Base-by-base conservation (phyloP, 2,888 invertebrate species). In the Eupithecia tripunctaria region DNA sequence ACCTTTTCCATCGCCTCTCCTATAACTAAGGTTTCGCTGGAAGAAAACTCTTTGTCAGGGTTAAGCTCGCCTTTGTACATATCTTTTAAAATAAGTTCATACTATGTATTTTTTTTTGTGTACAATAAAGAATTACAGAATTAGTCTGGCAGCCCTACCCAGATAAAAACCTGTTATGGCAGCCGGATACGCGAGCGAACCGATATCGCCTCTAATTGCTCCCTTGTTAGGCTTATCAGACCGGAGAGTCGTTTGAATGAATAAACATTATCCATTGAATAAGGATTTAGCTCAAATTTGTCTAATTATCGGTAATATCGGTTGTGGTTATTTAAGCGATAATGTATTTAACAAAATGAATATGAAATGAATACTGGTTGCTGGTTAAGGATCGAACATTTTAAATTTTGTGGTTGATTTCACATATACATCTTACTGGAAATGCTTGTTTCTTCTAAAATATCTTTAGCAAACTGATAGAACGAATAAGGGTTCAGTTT, bases 131-230 rank as follows among this genome's bases (percentile, higher is more conserved):
- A n/a, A n/a, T n/a, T n/a, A n/a, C n/a, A n/a, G n/a, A n/a, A n/a
- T n/a, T n/a, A n/a, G n/a, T n/a, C n/a, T 25, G 38, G 64, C 63
- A 73, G 38, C 64, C 62, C 67, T 63, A 29, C 51, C 43, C 21
- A 70, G 38, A 60, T 70, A 47, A 66, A 63, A 56, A 47, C 59
- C 66, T 36, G 72, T 64, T 68, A 41, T 64, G 41, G 41, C 63
- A 63, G 62, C 66, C 66, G 68, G 47, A 43, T 56, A 63, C 29
- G 47, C 68, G 60, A 43, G 67, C 56, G 38, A 63, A 6, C 67
- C 41, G 71, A 68, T 71, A 74, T 66, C 41, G 65, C 60, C 56
- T 59, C 74, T 74, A 74, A 74, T 74, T 71, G 74, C 74, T 68
- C 71, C 71, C 74, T 68, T 68, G 71, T 68, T 71, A 68, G 56